These are phyloP conservation scores for Drosophila histrio DNA, from an alignment of 2,888 invertebrate species.

Conservation along the genomic window DNA sequence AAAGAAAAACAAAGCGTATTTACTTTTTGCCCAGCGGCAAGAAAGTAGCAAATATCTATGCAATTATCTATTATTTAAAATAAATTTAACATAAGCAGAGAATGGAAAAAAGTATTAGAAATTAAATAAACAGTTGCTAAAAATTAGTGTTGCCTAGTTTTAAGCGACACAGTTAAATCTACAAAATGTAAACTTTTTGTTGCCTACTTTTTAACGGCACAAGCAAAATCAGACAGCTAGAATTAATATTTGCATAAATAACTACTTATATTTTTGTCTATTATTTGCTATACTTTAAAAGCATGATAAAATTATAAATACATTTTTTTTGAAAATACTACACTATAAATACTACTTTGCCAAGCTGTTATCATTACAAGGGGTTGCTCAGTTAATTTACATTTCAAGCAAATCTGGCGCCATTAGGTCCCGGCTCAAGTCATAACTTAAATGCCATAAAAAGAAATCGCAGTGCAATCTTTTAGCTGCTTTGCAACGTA, in stretches of 20 bases:
- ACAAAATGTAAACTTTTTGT: background rate
- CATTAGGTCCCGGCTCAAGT: constrained; percentile 37
- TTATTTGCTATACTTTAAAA: no score
- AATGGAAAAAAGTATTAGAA: no score
- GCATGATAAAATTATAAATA: background rate
- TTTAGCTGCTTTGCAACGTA: constrained; percentile 11
- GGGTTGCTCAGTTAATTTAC: constrained; percentile 6
- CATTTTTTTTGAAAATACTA: background rate
- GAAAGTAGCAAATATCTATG: background rate
- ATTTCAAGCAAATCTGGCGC: background rate
- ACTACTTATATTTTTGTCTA: no score
- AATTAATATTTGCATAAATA: no score
- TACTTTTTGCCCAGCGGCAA: background rate
- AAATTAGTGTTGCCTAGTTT: no score
- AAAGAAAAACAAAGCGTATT: constrained; percentile 10
- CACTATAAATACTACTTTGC: background rate
- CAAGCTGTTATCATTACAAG: background rate
- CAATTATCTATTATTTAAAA: background rate
- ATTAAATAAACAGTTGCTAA: no score
- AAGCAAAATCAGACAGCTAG: no score
- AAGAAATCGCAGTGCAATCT: constrained; percentile 49
- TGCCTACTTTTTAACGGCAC: background rate
- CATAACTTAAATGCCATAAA: constrained; percentile 52
- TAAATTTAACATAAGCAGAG: background rate
- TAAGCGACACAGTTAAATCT: no score